phyloP scores from a whole-genome alignment of 2,113 vertebrate species.

The Amblyornis subalaris region DNA sequence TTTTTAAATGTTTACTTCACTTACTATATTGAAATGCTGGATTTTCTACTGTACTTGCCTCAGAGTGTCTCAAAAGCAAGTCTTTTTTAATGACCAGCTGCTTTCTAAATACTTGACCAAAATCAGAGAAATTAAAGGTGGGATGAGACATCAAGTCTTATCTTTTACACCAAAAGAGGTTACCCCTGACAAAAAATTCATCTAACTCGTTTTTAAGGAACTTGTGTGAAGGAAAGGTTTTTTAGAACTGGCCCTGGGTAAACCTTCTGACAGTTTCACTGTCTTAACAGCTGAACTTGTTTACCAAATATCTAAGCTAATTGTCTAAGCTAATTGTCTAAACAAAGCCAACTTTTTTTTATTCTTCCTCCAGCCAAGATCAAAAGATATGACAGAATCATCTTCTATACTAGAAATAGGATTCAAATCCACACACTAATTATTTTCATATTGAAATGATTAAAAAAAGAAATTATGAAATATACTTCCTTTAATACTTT shows the following conservation, averaged over 20 bases:
- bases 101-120: background rate
- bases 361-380: constrained; percentile 13
- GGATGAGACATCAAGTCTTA: background rate
- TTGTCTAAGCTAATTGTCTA: background rate
- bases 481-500: background rate
- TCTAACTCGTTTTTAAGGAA: background rate
- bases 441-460: background rate
- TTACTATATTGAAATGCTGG: background rate
- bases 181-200: background rate
- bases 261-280: background rate
- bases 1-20: background rate
- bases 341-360: background rate
- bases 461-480: background rate
- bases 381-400: background rate
- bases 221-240: background rate
- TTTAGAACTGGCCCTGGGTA: background rate
- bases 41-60: background rate
- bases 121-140: background rate
- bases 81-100: background rate
- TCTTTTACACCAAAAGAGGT: background rate
- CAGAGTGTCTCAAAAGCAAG: background rate
- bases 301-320: constrained; percentile 7
- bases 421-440: background rate
- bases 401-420: background rate
- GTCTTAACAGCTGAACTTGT: background rate